A percentile compares a stretch with the other conserved stretches of the same genome.
phyloP scores from a whole-genome alignment of 2,113 vertebrate genomes.

The Chloebia gouldiae region DNA sequence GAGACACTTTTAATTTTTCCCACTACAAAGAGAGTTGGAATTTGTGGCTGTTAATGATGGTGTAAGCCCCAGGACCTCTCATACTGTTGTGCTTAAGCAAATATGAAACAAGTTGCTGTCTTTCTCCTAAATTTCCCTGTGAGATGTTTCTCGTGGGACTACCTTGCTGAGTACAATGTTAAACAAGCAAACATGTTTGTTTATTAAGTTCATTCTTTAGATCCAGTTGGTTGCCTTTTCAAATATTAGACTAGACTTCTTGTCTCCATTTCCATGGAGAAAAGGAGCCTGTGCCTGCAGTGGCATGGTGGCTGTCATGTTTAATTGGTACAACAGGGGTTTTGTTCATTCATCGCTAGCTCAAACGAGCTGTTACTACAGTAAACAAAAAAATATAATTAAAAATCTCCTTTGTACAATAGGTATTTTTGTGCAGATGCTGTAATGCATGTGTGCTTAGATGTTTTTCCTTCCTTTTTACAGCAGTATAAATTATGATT shows the following conservation, averaged over 20 bases:
- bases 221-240: background rate
- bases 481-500: background rate
- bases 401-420: background rate
- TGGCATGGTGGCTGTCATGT: background rate
- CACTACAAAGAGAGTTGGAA: background rate
- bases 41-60: background rate
- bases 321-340: constrained; percentile 15
- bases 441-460: background rate
- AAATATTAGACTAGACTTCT: constrained; percentile 21
- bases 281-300: constrained; percentile 12
- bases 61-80: background rate
- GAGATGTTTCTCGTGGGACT: background rate
- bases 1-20: background rate
- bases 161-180: background rate
- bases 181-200: background rate
- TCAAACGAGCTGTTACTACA: background rate
- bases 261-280: background rate
- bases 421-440: background rate
- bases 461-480: constrained; percentile 41
- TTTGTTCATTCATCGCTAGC: background rate
- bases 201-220: background rate
- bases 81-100: background rate
- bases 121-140: background rate
- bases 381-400: constrained; percentile 1
- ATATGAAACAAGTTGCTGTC: background rate